These are phyloP conservation scores for Poecile montanus DNA, from an alignment of 2,797 vertebrate genomes.

Conservation along the genomic window DNA sequence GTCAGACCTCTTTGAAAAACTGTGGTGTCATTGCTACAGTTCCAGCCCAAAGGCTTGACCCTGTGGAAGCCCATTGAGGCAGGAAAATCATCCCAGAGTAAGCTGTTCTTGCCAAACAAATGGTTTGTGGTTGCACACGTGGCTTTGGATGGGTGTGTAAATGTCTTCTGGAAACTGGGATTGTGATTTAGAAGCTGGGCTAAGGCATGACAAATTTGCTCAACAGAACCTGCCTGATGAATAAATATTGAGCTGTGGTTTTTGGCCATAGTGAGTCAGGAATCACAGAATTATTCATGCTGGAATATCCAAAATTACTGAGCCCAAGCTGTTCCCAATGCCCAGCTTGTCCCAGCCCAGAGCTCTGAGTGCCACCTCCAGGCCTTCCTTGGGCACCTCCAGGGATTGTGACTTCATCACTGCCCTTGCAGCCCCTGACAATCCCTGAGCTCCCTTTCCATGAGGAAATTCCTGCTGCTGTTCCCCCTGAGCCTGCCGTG, in stretches of 20 bases:
- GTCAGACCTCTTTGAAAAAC: not conserved
- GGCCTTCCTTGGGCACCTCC: not conserved
- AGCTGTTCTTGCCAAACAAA: not conserved
- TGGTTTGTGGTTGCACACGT: not conserved
- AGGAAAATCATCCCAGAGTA: not conserved
- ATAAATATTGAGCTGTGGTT: not conserved
- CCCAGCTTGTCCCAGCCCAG: not conserved
- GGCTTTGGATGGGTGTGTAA: not conserved
- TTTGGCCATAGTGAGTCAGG: not conserved
- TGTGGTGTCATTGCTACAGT: not conserved
- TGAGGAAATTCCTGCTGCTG: accelerated
- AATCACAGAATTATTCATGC: not conserved
- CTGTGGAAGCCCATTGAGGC: not conserved
- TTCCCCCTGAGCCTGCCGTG: not conserved
- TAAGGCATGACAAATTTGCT: not conserved
- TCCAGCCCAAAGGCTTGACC: not conserved
- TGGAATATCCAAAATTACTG: accelerated
- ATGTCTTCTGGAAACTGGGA: not conserved
- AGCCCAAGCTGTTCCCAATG: accelerated
- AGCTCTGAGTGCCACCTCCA: accelerated
- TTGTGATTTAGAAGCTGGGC: not conserved
- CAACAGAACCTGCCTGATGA: not conserved
- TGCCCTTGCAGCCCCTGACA: not conserved
- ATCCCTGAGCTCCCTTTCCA: accelerated
- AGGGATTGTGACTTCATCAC: accelerated